A percentile compares a stretch with the other conserved stretches of the same genome.
Evolutionary conservation across 2,797 vertebrate genomes (phyloP).

Genomic region (Acrocephalus scirpaceus): DNA sequence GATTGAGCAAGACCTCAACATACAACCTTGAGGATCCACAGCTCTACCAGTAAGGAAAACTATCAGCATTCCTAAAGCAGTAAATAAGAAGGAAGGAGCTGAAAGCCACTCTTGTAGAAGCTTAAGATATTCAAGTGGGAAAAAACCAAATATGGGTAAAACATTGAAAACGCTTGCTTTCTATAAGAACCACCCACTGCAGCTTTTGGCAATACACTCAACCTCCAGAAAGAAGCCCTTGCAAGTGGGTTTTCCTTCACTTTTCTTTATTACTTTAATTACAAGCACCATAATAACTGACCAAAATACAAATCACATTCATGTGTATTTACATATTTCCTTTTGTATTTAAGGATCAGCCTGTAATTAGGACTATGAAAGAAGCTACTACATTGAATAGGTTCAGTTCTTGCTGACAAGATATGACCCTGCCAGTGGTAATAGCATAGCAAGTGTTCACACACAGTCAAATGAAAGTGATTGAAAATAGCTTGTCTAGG

Average conservation of each 20-base stretch:
- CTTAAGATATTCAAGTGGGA: background rate
- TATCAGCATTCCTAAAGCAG: background rate
- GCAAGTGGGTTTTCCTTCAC: background rate
- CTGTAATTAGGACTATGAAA: background rate
- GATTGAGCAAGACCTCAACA: background rate
- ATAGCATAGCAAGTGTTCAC: background rate
- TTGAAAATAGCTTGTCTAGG: background rate
- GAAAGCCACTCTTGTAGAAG: background rate
- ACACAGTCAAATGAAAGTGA: background rate
- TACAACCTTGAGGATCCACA: background rate
- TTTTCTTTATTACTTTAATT: background rate
- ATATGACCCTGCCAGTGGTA: background rate
- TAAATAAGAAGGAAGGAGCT: background rate
- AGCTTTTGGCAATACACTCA: background rate
- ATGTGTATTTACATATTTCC: background rate
- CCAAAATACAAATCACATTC: background rate
- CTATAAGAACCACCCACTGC: background rate
- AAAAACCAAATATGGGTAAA: background rate
- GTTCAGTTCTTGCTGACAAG: background rate
- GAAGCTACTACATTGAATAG: background rate
- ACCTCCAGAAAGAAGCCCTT: background rate
- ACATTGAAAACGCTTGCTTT: background rate
- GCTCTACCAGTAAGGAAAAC: background rate
- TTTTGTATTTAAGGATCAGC: background rate
- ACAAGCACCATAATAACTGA: background rate